These are phyloP conservation scores for Thera britannica DNA, from an alignment of 2,888 invertebrate genomes.

Conservation along the genomic window DNA sequence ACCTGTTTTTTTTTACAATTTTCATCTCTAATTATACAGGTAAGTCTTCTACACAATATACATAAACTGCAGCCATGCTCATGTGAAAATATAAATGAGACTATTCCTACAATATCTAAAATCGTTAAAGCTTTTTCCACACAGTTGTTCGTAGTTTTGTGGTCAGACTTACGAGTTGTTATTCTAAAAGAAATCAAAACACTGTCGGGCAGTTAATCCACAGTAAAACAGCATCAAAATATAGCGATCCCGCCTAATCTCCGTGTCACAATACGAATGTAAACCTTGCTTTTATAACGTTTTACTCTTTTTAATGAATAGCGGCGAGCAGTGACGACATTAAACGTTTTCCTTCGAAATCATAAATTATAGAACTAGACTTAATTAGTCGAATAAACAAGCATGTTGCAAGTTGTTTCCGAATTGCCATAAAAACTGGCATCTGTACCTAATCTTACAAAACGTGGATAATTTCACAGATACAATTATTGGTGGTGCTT, in stretches of 20 bases:
- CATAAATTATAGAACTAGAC: constrained; percentile 31
- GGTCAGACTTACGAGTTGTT: constrained; percentile 51
- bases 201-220: constrained; percentile 57
- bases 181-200: constrained; percentile 61
- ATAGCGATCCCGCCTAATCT: constrained; percentile 49
- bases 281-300: constrained; percentile 40
- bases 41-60: too few relatives aligned
- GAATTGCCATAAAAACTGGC: constrained; percentile 19
- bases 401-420: constrained; percentile 19
- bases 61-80: too few relatives aligned
- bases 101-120: not conserved
- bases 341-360: constrained; percentile 25
- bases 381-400: constrained; percentile 30
- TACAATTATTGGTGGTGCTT: constrained; percentile 8
- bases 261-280: constrained; percentile 51
- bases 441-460: constrained; percentile 12
- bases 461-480: constrained; percentile 12
- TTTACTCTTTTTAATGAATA: constrained; percentile 36
- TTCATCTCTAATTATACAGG: too few relatives aligned
- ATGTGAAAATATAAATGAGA: too few relatives aligned
- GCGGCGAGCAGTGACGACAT: constrained; percentile 16
- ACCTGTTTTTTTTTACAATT: too few relatives aligned
- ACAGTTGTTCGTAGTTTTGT: constrained; percentile 31
- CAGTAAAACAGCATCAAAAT: constrained; percentile 52
- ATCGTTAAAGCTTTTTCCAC: constrained; percentile 5